Evolutionary conservation across 2,113 vertebrate species (phyloP).

Genomic region (Seriola rivoliana): DNA sequence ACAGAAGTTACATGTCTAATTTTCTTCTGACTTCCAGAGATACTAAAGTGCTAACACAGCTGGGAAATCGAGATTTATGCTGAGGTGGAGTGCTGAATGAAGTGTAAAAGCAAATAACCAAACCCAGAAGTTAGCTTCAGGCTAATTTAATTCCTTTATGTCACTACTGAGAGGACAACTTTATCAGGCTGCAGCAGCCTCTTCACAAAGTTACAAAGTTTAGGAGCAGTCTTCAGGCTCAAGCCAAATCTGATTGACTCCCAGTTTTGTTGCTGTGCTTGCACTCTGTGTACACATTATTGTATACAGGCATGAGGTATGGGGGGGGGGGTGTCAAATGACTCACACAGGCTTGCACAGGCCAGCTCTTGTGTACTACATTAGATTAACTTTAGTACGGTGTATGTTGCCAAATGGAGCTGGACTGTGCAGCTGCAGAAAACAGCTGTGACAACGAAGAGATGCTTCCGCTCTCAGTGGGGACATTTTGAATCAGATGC

Average conservation of each 20-base stretch:
- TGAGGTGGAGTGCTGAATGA: background rate
- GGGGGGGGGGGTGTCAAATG: conserved; percentile 10
- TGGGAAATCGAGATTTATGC: background rate
- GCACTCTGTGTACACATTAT: conserved; percentile 15
- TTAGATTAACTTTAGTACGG: background rate
- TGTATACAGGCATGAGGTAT: conserved; percentile 13
- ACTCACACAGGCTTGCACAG: background rate
- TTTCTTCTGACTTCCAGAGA: background rate
- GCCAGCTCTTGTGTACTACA: conserved; percentile 9
- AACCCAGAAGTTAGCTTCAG: background rate
- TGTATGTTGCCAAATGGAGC: conserved; percentile 22
- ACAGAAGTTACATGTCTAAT: background rate
- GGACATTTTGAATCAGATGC: conserved; percentile 9
- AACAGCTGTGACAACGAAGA: conserved; percentile 46
- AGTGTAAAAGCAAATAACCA: background rate
- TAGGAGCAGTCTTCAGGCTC: background rate
- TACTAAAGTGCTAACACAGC: background rate
- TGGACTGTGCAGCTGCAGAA: conserved; percentile 58
- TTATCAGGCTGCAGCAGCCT: background rate
- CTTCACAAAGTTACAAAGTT: background rate
- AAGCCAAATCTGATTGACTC: conserved; percentile 12
- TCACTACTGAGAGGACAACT: background rate
- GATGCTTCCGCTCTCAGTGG: conserved; percentile 28
- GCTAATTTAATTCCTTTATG: background rate
- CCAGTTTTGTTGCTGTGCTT: conserved; percentile 13